phyloP scores from a whole-genome alignment of 2,113 vertebrate species.

The Eleginops maclovinus region DNA sequence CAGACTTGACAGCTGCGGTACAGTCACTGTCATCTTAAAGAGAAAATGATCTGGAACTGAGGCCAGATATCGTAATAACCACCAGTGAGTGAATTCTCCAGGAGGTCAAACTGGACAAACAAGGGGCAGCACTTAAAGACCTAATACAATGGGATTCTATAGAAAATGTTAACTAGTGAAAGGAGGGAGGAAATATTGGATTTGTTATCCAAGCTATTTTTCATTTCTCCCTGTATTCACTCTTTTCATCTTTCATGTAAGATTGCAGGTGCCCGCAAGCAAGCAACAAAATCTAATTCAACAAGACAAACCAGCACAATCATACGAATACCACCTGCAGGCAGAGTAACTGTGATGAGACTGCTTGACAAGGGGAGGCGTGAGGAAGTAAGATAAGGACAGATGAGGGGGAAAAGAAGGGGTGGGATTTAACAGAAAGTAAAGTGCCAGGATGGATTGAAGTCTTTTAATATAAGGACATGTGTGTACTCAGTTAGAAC shows the following conservation, averaged over 20 bases:
- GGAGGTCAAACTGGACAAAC: constrained; percentile 2
- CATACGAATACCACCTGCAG: constrained; percentile 43
- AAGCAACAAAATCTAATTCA: constrained; percentile 24
- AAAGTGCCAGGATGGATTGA: neutral
- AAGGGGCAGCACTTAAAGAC: neutral
- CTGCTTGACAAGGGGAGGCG: constrained; percentile 18
- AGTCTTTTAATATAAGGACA: neutral
- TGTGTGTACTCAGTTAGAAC: neutral
- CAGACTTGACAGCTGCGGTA: neutral
- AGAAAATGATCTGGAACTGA: neutral
- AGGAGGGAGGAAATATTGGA: neutral
- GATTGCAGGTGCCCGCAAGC: constrained; percentile 5
- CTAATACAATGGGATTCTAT: neutral
- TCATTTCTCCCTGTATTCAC: neutral
- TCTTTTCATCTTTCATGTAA: constrained; percentile 15
- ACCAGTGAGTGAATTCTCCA: neutral
- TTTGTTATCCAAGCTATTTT: neutral
- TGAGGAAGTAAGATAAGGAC: constrained; percentile 17
- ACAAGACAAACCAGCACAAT: constrained; percentile 29
- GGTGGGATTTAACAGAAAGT: neutral
- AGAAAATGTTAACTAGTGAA: neutral
- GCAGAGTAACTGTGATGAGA: constrained; percentile 24
- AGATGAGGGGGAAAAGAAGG: neutral
- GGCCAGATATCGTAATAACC: neutral
- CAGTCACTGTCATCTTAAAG: neutral